These are phyloP conservation scores for Theropithecus gelada DNA, from an alignment of 2,113 vertebrate genomes.

Conservation along the genomic window DNA sequence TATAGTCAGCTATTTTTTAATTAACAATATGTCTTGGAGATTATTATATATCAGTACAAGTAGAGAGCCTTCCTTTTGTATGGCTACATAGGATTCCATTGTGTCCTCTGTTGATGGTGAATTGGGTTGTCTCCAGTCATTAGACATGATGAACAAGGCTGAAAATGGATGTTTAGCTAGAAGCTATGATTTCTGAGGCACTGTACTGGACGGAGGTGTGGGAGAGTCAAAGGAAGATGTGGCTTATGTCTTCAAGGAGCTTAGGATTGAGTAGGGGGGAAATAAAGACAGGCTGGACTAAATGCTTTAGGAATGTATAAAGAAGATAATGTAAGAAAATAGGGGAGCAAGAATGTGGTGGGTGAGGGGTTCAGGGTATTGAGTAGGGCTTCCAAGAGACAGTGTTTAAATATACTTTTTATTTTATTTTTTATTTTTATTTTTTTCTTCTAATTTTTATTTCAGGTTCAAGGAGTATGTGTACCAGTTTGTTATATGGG, in stretches of 20 bases:
- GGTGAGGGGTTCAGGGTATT: neutral
- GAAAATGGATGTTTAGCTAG: constrained; percentile 9
- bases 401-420: neutral
- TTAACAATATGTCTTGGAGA: neutral
- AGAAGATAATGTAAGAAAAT: neutral
- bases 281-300: neutral
- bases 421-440: neutral
- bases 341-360: neutral
- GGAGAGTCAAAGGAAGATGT: neutral
- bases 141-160: neutral
- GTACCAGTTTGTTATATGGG: no score
- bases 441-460: neutral
- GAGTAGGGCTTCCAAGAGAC: neutral
- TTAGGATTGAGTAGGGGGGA: neutral
- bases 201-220: neutral
- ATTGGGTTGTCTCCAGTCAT: neutral
- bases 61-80: neutral
- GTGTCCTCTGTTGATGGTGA: neutral
- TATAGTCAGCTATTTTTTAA: neutral
- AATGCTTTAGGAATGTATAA: neutral
- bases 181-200: constrained; percentile 4
- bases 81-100: neutral
- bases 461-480: no score
- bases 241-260: neutral
- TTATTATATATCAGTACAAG: neutral